Percentiles rank a stretch among this genome's conserved stretches.
Evolutionary conservation across 2,113 vertebrate species (phyloP).

Genomic region (Pseudopodoces humilis): DNA sequence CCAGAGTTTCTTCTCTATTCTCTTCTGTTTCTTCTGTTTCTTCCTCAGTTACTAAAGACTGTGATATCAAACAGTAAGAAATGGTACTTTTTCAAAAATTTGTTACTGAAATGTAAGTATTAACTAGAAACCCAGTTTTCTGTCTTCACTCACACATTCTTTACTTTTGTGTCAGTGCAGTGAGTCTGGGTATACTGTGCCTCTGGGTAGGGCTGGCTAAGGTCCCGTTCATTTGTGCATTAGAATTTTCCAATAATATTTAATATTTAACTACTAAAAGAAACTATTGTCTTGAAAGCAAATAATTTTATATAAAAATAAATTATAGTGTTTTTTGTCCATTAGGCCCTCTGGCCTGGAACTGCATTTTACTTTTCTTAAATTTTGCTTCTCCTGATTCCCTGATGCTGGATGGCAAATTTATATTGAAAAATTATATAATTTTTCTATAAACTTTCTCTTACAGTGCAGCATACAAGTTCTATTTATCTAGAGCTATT

Average conservation of each 20-base stretch:
- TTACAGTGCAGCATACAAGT: background rate
- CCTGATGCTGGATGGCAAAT: background rate
- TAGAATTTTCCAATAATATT: background rate
- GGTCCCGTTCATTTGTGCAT: background rate
- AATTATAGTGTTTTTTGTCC: background rate
- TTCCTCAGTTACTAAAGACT: slow-evolving; percentile 71
- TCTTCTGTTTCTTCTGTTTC: slow-evolving; percentile 64
- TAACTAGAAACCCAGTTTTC: background rate
- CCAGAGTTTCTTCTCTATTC: slow-evolving; percentile 38
- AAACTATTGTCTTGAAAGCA: background rate
- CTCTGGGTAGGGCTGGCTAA: background rate
- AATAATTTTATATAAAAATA: background rate
- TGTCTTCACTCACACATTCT: background rate
- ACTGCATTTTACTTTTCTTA: background rate
- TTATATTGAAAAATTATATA: background rate
- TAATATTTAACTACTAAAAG: background rate
- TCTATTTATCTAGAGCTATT: background rate
- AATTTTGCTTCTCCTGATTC: background rate
- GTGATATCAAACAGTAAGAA: slow-evolving; percentile 2
- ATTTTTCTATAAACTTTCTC: background rate
- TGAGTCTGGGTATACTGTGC: background rate
- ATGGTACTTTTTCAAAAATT: background rate
- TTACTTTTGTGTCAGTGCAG: background rate
- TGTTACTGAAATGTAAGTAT: background rate
- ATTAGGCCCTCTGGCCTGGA: background rate